Conservation (phyloP, 2,888 invertebrate genomes). For the Octonoba sinensis region DNA sequence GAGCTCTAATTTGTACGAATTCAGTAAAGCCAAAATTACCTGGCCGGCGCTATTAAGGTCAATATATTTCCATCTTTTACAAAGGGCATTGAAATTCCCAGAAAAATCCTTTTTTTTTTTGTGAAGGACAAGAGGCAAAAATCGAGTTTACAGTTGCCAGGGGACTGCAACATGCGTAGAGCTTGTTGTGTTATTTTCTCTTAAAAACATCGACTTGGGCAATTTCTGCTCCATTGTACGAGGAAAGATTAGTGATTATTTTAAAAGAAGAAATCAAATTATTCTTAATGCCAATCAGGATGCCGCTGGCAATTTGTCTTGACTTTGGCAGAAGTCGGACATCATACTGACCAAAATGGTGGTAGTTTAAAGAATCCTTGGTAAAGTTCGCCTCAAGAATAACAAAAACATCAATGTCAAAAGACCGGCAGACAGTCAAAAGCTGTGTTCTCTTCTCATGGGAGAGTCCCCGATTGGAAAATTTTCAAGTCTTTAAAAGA, state of each 20-base stretch:
- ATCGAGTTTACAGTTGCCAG: not conserved
- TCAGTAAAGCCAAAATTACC: not conserved
- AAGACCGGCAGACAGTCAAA: not conserved
- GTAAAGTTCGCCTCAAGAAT: constrained; percentile 10
- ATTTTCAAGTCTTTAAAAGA: not conserved
- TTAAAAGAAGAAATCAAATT: not conserved
- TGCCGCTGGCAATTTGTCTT: too few relatives aligned
- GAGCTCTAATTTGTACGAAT: not conserved
- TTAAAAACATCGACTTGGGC: not conserved
- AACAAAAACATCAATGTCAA: constrained; percentile 1
- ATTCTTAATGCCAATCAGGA: constrained; percentile 8
- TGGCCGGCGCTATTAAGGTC: constrained; percentile 2
- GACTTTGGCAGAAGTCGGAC: not conserved
- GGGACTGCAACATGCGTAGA: not conserved
- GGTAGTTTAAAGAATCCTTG: not conserved
- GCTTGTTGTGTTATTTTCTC: not conserved
- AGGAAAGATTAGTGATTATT: not conserved
- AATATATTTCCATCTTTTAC: constrained; percentile 2
- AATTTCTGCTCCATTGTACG: not conserved
- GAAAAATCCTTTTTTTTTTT: not conserved
- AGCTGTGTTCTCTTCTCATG: constrained; percentile 4
- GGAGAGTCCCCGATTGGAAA: not conserved
- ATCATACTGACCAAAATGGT: not conserved
- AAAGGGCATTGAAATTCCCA: constrained; percentile 6
- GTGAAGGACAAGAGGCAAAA: not conserved